Evolutionary conservation across 2,113 vertebrate genomes (phyloP).

Genomic region (Otocyon megalotis): DNA sequence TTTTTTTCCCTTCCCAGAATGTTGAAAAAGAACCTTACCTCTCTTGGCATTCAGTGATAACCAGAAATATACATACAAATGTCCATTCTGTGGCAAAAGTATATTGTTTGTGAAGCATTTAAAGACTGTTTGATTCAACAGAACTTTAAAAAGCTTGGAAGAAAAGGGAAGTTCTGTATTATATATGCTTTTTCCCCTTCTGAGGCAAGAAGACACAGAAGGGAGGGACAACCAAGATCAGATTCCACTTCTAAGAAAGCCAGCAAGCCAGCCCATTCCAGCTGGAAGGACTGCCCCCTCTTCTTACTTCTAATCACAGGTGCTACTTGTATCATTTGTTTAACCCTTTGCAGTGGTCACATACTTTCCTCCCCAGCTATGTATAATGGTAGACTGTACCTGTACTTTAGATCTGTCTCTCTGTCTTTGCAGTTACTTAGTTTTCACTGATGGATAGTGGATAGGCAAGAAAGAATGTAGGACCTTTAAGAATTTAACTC

Average conservation of each 20-base stretch:
- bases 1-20: neutral
- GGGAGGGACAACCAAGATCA: neutral
- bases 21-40: neutral
- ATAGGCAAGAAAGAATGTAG: neutral
- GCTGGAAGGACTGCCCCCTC: neutral
- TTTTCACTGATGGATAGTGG: neutral
- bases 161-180: neutral
- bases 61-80: conserved; percentile 1
- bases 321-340: neutral
- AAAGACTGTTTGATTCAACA: neutral
- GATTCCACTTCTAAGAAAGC: neutral
- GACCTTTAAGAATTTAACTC: neutral
- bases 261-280: neutral
- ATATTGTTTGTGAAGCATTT: conserved; percentile 24
- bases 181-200: neutral
- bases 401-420: neutral
- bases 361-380: neutral
- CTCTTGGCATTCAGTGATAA: neutral
- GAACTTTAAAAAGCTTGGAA: neutral
- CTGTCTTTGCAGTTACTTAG: neutral
- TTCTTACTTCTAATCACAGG: neutral
- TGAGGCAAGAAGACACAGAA: neutral
- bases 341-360: neutral
- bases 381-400: neutral
- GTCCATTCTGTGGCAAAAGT: neutral